A percentile compares a stretch with the other conserved stretches of the same genome.
phyloP scores from a whole-genome alignment of 2,113 vertebrate species.

The Corythaeola cristata region DNA sequence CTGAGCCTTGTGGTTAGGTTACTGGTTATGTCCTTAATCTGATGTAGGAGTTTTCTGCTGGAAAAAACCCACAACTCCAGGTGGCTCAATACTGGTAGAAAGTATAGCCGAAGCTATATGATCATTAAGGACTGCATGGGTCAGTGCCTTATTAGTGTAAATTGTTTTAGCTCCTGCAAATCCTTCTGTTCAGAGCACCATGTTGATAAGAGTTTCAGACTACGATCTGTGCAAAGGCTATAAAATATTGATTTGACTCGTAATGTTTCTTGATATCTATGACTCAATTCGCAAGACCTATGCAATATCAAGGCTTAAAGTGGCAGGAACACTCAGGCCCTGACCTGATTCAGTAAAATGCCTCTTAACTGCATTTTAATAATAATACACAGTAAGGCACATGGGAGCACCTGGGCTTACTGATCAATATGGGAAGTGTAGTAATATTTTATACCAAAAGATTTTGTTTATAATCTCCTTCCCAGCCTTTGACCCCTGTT shows the following conservation, averaged over 20 bases:
- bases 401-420: not conserved
- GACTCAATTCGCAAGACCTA: not conserved
- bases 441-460: not conserved
- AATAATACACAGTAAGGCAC: not conserved
- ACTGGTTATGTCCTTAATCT: not conserved
- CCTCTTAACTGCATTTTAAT: conserved; percentile 26
- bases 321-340: not conserved
- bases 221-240: not conserved
- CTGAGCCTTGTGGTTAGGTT: conserved; percentile 11
- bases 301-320: not conserved
- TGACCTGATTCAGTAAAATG: conserved; percentile 4
- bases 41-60: not conserved
- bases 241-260: conserved; percentile 47
- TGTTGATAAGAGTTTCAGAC: not conserved
- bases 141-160: conserved; percentile 11
- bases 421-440: not conserved
- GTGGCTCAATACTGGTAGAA: not conserved
- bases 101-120: not conserved
- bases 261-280: conserved; percentile 11
- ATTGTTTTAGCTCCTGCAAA: conserved; percentile 25
- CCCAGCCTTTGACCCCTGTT: not conserved
- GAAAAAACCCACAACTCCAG: not conserved
- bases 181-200: not conserved
- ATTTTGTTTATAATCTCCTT: not conserved
- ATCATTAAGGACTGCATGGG: not conserved